Evolutionary conservation across 2,888 invertebrate genomes (phyloP).

Genomic region (Drosophila anomalata): DNA sequence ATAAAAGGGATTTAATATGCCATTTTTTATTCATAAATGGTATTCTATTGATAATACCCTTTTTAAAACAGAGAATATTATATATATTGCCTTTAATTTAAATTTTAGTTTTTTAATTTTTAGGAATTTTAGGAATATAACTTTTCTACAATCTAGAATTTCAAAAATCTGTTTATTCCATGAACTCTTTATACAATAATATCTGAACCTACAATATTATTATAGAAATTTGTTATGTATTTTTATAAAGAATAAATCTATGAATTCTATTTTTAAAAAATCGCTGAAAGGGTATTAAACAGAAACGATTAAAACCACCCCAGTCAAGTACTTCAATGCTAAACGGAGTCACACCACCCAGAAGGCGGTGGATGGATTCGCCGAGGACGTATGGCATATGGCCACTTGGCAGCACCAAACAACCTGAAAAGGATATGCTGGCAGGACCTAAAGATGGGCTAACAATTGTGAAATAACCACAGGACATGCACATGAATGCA

Average conservation of each 20-base stretch:
- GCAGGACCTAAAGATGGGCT: constrained; percentile 48
- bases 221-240: background rate
- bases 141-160: background rate
- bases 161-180: background rate
- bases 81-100: background rate
- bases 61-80: background rate
- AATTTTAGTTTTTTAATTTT: background rate
- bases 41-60: constrained; percentile 3
- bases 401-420: constrained; percentile 57
- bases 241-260: background rate
- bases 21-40: constrained; percentile 6
- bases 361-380: constrained; percentile 26
- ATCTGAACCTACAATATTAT: background rate
- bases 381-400: constrained; percentile 61
- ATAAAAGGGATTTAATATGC: background rate
- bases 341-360: constrained; percentile 40
- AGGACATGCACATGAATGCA: constrained; percentile 76
- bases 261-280: background rate
- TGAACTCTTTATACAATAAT: background rate
- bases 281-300: constrained; percentile 41
- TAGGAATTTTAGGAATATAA: background rate
- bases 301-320: constrained; percentile 35
- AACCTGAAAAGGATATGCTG: constrained; percentile 63
- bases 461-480: constrained; percentile 72
- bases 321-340: constrained; percentile 1